phyloP scores from a whole-genome alignment of 2,888 invertebrate species.

The Drosophila formosana region DNA sequence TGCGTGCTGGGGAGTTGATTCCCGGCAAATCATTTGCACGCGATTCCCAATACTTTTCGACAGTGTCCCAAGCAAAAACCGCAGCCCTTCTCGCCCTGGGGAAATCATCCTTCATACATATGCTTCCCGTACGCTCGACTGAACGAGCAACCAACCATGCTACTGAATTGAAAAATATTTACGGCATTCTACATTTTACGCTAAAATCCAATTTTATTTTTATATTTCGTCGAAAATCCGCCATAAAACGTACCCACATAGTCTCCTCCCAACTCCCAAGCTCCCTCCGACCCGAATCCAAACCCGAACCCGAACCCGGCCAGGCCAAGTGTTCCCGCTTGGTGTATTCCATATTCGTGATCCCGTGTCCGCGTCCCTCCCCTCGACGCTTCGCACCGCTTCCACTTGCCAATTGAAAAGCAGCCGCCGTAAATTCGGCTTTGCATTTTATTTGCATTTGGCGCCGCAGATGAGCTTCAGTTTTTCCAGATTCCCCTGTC shows the following conservation, averaged over 20 bases:
- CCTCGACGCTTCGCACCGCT: not conserved
- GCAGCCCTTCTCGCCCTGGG: constrained; percentile 51
- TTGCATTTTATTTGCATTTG: constrained; percentile 73
- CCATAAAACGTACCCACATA: constrained; percentile 62
- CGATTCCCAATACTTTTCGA: constrained; percentile 70
- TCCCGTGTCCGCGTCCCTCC: not conserved
- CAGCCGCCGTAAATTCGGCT: constrained; percentile 69
- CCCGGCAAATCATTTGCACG: constrained; percentile 77
- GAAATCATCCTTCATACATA: constrained; percentile 69
- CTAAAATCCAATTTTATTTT: constrained; percentile 80
- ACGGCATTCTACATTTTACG: constrained; percentile 74
- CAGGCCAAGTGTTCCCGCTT: constrained; percentile 23
- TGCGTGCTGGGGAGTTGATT: constrained; percentile 65
- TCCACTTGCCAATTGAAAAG: constrained; percentile 55
- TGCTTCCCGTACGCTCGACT: constrained; percentile 52
- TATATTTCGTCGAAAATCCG: constrained; percentile 73
- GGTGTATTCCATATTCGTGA: constrained; percentile 16
- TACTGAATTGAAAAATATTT: constrained; percentile 79
- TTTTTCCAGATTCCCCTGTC: constrained; percentile 31
- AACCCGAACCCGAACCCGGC: not conserved
- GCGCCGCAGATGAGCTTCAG: constrained; percentile 55
- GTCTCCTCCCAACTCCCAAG: not conserved
- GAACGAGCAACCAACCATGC: constrained; percentile 45
- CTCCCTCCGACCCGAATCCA: not conserved
- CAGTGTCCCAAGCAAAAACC: constrained; percentile 51